Conservation (phyloP, 2,797 vertebrate genomes). For the Bradypodion ventrale region DNA sequence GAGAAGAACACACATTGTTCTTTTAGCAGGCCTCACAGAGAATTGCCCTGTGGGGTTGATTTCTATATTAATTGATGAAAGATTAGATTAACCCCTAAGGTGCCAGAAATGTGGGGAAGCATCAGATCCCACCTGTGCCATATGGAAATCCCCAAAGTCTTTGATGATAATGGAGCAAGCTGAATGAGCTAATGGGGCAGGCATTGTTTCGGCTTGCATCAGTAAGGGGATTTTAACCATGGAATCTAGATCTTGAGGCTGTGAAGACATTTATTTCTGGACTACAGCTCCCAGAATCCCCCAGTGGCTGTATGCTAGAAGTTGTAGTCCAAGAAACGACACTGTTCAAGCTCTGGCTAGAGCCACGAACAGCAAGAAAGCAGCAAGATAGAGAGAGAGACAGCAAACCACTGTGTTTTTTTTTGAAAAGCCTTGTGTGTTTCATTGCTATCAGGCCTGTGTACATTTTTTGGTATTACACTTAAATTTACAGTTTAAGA, state of each 20-base stretch:
- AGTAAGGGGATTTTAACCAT: not conserved
- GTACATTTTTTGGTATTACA: not conserved
- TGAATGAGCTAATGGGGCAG: not conserved
- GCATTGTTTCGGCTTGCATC: not conserved
- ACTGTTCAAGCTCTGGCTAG: not conserved
- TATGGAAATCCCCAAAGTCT: not conserved
- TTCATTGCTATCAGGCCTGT: not conserved
- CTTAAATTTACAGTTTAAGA: conserved; percentile 1
- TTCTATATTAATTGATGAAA: not conserved
- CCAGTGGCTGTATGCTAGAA: no score
- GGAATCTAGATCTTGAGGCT: not conserved
- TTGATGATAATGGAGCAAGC: not conserved
- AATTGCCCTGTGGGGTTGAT: not conserved
- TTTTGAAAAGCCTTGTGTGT: not conserved
- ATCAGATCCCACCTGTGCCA: not conserved
- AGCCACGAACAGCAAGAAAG: not conserved
- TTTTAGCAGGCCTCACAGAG: not conserved
- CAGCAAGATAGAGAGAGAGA: not conserved
- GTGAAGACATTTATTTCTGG: no score
- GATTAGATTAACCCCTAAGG: not conserved
- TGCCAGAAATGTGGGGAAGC: not conserved
- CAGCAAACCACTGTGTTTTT: not conserved
- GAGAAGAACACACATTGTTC: not conserved
- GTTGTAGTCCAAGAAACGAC: no score
- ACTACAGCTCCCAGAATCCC: no score